Conservation (phyloP, 23 tunicate species). For the Trididemnum nubilum region DNA sequence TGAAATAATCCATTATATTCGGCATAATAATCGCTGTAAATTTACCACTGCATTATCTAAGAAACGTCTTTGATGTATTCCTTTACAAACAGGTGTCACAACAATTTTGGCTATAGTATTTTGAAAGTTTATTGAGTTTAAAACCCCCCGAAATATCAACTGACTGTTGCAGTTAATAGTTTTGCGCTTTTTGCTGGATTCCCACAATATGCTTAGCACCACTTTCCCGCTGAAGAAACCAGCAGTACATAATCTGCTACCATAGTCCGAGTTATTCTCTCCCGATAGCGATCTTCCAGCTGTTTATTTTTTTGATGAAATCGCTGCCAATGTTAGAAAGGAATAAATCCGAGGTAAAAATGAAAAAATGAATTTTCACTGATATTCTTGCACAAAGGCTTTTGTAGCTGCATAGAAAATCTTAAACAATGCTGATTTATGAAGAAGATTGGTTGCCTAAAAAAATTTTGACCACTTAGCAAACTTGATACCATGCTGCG, state of each 20-base stretch:
- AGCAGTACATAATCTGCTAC: not conserved
- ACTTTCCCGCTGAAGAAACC: not conserved
- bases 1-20: too few species aligned
- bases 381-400: not conserved
- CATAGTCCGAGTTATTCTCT: not conserved
- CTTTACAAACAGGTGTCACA: too few species aligned
- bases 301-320: not conserved
- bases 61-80: too few species aligned
- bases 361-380: not conserved
- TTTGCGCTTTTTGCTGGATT: too few species aligned
- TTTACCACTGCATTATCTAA: too few species aligned
- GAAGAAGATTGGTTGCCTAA: not conserved
- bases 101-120: too few species aligned
- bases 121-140: too few species aligned
- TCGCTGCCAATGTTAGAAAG: not conserved
- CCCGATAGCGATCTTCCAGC: not conserved
- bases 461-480: not conserved
- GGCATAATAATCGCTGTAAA: too few species aligned
- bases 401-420: not conserved
- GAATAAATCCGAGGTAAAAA: not conserved
- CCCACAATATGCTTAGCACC: not conserved
- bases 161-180: too few species aligned
- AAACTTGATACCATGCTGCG: not conserved
- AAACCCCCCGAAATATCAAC: too few species aligned
- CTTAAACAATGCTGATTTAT: too few species aligned